Conservation (phyloP, 1,140 invertebrate species). For the Argopecten irradians region DNA sequence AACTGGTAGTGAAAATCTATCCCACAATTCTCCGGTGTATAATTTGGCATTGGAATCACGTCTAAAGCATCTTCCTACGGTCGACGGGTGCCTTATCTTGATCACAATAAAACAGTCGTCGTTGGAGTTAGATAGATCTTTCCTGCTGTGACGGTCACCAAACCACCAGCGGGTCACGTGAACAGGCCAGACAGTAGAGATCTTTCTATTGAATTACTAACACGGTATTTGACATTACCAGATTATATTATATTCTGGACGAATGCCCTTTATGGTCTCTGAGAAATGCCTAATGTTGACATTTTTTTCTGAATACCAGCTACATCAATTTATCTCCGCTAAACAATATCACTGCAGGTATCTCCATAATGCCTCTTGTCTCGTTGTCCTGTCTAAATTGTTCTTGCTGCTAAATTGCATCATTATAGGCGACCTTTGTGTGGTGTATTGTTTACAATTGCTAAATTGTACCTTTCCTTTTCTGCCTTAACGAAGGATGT, state of each 20-base stretch:
- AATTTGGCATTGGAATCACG: neutral
- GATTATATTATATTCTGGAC: neutral
- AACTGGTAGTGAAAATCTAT: neutral
- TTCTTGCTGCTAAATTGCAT: too few relatives aligned
- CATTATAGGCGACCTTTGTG: too few relatives aligned
- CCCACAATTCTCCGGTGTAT: neutral
- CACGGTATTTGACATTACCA: neutral
- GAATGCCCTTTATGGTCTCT: neutral
- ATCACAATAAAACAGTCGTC: neutral
- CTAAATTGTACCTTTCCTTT: too few relatives aligned
- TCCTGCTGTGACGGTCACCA: neutral
- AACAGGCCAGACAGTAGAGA: neutral
- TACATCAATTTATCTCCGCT: too few relatives aligned
- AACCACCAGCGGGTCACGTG: neutral
- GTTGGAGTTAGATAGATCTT: neutral
- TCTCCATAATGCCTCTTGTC: too few relatives aligned
- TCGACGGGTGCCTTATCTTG: neutral
- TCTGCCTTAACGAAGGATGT: too few relatives aligned
- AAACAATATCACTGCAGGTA: too few relatives aligned
- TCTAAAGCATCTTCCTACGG: neutral
- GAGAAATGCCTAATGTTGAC: too few relatives aligned
- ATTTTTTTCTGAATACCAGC: too few relatives aligned
- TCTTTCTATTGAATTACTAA: neutral
- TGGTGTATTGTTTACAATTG: too few relatives aligned
- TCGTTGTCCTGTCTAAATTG: too few relatives aligned